Base-by-base conservation (phyloP, 1,140 invertebrate species). In the Tribolium castaneum region DNA sequence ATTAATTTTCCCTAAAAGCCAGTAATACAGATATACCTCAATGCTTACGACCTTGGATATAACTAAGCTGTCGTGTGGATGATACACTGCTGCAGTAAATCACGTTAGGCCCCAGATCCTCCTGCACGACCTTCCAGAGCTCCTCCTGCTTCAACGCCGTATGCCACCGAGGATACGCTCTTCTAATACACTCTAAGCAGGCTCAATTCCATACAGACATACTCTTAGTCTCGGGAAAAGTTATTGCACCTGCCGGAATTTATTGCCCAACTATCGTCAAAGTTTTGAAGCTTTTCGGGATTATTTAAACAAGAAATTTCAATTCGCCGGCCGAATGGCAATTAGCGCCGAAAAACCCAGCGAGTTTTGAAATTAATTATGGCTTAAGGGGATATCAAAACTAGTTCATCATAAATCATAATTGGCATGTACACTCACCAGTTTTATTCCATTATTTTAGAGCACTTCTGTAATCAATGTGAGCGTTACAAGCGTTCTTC, bases 31-130 rank as follows among this genome's bases (percentile, higher is more conserved):
- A 35, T 72, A 52, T 77, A 72, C 50, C 39, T 77, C 56, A 66
- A 66, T 66, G 59, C 59, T 35, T 56, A 16, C 66, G 56, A 30
- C 66, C 51, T 77, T 54, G 66, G 49, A 66, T 66, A 77, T 52
- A 77, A 71, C 66, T 39, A 71, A 50, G 50, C 62, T 77, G 76
- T 77, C 70, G 49, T 54, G 70, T 45, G 51, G 66, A 73, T 77
- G 76, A 77, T 70, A 72, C 66, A 77, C 14, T 70, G 49, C 25
- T 35, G 76, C 51, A 30, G 45, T 77, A 77, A 77, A 77, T 77
- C 76, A 77, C 70, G 51, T 59, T 77, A 72, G 52, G 52, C 30
- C 62, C 52, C 62, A 56, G 45, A 76, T 72, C 30, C 70, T 51
- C 50, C 62, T 70, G 30, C 39, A 62, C 56, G 50, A 45, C 50